Conservation (phyloP, 2,113 vertebrate genomes). For the Aspidoscelis tigris region DNA sequence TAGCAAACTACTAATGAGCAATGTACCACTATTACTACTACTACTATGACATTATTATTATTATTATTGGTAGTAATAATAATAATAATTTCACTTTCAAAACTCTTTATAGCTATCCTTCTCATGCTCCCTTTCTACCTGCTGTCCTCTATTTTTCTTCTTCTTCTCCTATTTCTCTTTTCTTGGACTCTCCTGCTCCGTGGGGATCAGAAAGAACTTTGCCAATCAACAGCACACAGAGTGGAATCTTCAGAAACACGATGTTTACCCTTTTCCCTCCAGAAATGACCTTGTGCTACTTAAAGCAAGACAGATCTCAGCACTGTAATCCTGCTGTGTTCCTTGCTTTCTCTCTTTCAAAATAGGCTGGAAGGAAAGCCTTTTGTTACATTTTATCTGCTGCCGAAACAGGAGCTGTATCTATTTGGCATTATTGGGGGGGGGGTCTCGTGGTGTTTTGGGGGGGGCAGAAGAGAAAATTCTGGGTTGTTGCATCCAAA, state of each 20-base stretch:
- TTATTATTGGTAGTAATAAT: conserved; percentile 17
- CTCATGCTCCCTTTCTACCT: conserved; percentile 61
- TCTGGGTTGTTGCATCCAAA: conserved; percentile 45
- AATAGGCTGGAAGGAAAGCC: conserved; percentile 53
- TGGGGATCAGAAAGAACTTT: conserved; percentile 60
- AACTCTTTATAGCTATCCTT: conserved; percentile 55
- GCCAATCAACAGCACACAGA: conserved; percentile 65
- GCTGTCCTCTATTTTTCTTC: conserved; percentile 67
- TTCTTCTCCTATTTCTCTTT: conserved; percentile 59
- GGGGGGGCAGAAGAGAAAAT: conserved; percentile 38
- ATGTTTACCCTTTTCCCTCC: conserved; percentile 47
- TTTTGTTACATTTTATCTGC: conserved; percentile 41
- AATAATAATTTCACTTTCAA: too few relatives aligned
- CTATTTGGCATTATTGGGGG: too few relatives aligned
- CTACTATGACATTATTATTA: conserved; percentile 3
- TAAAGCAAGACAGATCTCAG: conserved; percentile 62
- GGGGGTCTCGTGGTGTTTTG: neutral
- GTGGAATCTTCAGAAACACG: conserved; percentile 58
- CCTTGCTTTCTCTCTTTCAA: conserved; percentile 35
- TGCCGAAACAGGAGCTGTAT: neutral
- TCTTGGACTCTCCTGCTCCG: conserved; percentile 51
- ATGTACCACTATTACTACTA: conserved; percentile 36
- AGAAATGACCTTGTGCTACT: conserved; percentile 62
- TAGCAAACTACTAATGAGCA: conserved; percentile 68
- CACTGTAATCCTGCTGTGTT: conserved; percentile 32